A percentile compares a stretch with the other conserved stretches of the same genome.
Evolutionary conservation across 2,888 invertebrate species (phyloP).

Genomic region (Tenthredo scrophulariae): DNA sequence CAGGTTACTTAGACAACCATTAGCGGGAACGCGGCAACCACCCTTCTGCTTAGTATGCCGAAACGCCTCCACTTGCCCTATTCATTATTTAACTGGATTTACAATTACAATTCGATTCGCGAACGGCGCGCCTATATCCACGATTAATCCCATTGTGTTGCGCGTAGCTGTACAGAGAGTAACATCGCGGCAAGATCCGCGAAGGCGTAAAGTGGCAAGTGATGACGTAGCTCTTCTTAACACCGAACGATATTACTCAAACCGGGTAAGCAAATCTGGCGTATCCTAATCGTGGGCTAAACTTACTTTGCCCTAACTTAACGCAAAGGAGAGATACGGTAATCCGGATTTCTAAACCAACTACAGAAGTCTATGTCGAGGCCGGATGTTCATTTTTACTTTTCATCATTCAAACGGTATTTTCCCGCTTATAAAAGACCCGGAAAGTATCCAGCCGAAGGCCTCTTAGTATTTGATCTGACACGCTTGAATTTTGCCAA

Average conservation of each 20-base stretch:
- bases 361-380: neutral
- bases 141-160: conserved; percentile 48
- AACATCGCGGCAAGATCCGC: neutral
- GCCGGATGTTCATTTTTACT: neutral
- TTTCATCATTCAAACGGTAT: neutral
- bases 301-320: neutral
- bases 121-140: conserved; percentile 36
- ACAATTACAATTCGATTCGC: conserved; percentile 52
- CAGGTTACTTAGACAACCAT: conserved; percentile 53
- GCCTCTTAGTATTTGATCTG: neutral
- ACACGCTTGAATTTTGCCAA: neutral
- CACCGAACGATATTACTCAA: conserved; percentile 1
- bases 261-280: conserved; percentile 12
- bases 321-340: neutral
- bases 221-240: conserved; percentile 31
- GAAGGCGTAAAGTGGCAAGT: conserved; percentile 23
- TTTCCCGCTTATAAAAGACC: neutral
- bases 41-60: conserved; percentile 52
- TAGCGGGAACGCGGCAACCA: conserved; percentile 49
- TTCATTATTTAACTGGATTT: conserved; percentile 53
- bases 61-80: conserved; percentile 50
- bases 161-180: neutral
- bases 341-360: neutral
- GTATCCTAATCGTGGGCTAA: conserved; percentile 21
- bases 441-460: neutral